Evolutionary conservation across 2,797 vertebrate species (phyloP).

Genomic region (Lagocephalus sceleratus): DNA sequence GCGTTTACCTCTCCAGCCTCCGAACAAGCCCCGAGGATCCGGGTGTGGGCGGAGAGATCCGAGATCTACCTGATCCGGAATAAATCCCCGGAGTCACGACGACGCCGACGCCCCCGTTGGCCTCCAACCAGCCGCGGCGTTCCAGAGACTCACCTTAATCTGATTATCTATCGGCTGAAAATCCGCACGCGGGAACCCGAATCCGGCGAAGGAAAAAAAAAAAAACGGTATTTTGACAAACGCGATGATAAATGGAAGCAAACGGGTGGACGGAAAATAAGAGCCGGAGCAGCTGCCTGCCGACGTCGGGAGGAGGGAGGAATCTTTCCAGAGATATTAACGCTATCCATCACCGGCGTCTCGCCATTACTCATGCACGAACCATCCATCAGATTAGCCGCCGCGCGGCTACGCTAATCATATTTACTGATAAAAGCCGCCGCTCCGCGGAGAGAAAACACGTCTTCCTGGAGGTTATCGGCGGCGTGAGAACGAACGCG

Average conservation of each 20-base stretch:
- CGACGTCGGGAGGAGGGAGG: constrained; percentile 4
- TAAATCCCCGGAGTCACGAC: constrained; percentile 41
- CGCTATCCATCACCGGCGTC: constrained; percentile 65
- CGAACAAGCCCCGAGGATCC: too few relatives aligned
- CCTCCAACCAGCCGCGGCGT: too few relatives aligned
- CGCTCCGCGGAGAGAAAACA: constrained; percentile 36
- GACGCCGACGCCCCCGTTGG: constrained; percentile 25
- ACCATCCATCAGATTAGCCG: constrained; percentile 64
- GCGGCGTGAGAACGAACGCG: background rate
- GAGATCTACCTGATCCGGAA: too few relatives aligned
- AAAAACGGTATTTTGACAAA: constrained; percentile 52
- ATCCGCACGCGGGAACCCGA: background rate
- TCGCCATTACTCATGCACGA: constrained; percentile 59
- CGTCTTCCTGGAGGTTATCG: constrained; percentile 30
- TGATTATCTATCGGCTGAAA: background rate
- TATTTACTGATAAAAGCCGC: constrained; percentile 51
- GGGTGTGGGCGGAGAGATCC: too few relatives aligned
- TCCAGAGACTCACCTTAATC: too few relatives aligned
- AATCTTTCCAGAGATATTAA: constrained; percentile 65
- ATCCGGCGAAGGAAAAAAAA: constrained; percentile 27
- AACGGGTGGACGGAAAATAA: constrained; percentile 53
- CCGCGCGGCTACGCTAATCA: constrained; percentile 49
- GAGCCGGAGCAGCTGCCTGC: constrained; percentile 30
- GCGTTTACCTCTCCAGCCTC: too few relatives aligned
- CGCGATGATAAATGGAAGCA: constrained; percentile 62